Evolutionary conservation across 2,797 vertebrate species (phyloP), one percentile per base, ranked within the genome.

Genomic region (Meda fulgida): DNA sequence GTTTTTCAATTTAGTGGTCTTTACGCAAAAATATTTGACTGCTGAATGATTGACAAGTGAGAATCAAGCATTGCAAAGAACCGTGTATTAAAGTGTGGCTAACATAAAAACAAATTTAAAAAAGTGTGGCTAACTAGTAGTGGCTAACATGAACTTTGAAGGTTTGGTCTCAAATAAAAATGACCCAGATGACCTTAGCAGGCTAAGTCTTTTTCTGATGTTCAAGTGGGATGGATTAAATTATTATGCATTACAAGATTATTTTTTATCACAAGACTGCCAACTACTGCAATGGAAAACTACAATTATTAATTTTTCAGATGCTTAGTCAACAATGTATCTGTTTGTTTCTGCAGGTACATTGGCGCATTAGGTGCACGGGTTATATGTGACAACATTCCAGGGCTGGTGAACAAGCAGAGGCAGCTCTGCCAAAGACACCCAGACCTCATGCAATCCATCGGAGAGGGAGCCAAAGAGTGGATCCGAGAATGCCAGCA

Each of bases 401-500:
- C 98, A 0, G 98, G 97, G 51, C 93, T 99, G 94, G 97, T 99
- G 90, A 98, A 97, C 94, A 97, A 98, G 93, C 98, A 99, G 93
- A 93, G 97, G 23, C 98, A 99, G 91, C 94, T 99, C 77, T 99
- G 98, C 94, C 98, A 98, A 94, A 93, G 95, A 55, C 97, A 99
- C 91, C 97, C 98, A 0, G 98, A 99, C 92, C 96, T 99, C 92
- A 99, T 99, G 98, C 98, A 97, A 92, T 97, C 97, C 0, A 96
- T 99, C 1, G 97, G 97, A 0, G 96, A 98, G 86, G 98, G 98
- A 31, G 97, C 97, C 90, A 97, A 97, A 89, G 98, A 99, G 89
- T 99, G 98, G 98, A 98, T 99, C 91, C 94, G 92, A 14, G 98
- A 99, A 91, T 99, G 98, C 90, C 98, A 99, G 93, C 97, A 99